A percentile compares a stretch with the other conserved stretches of the same genome.
Conservation (phyloP, 2,113 vertebrate genomes). For the Malaclemys terrapin region DNA sequence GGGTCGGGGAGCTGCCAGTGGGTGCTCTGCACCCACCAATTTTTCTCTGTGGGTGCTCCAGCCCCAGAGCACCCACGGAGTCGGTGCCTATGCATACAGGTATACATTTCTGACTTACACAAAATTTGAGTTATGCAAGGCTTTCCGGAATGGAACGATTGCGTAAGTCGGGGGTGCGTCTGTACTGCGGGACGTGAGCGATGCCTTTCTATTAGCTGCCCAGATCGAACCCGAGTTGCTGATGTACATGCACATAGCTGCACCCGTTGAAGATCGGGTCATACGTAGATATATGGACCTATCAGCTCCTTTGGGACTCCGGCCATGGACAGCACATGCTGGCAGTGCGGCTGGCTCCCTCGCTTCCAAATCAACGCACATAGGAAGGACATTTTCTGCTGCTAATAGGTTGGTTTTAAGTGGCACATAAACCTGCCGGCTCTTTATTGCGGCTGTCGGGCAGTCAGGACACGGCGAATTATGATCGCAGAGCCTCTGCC, state of each 20-base stretch:
- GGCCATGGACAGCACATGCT: neutral
- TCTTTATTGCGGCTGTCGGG: conserved; percentile 70
- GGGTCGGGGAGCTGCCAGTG: too few relatives aligned
- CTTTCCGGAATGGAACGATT: too few relatives aligned
- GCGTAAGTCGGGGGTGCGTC: too few relatives aligned
- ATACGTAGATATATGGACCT: fast-evolving
- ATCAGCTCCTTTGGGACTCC: neutral
- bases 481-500: neutral
- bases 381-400: conserved; percentile 20
- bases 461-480: conserved; percentile 68
- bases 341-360: fast-evolving
- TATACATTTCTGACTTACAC: too few relatives aligned
- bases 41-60: too few relatives aligned
- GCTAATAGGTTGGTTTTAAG: conserved; percentile 42
- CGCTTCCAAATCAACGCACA: neutral
- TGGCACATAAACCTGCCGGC: conserved; percentile 64
- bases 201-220: neutral
- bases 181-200: neutral
- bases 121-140: too few relatives aligned
- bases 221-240: neutral
- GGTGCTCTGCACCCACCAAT: too few relatives aligned
- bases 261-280: neutral
- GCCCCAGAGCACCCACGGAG: too few relatives aligned
- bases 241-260: neutral
- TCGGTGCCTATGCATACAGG: too few relatives aligned